Base-by-base conservation (phyloP, 2,888 invertebrate species). In the Plagodis pulveraria region DNA sequence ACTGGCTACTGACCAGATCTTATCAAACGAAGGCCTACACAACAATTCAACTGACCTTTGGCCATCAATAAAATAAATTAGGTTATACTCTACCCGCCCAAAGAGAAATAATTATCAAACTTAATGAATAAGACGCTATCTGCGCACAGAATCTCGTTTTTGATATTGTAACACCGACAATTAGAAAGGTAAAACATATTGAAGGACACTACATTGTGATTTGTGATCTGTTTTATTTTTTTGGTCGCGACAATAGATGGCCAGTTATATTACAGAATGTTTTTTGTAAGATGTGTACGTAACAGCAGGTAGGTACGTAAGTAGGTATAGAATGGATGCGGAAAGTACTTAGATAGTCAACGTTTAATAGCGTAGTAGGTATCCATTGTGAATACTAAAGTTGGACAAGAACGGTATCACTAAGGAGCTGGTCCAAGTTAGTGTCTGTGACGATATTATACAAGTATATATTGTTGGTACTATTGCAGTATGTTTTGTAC, bases 371-470 rank as follows among this genome's bases (percentile, higher is more conserved):
- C 76, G 78, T 77, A 82, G 56, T 58, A 50, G 52, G 44, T 50
- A 47, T 62, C 69, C 82, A 83, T 81, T 83, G 81, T 82, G 78
- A 79, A 81, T 80, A 83, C 82, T 76, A 78, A 76, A 78, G 78
- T 78, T 75, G 77, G 76, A 80, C 82, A 82, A 78, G 81, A 87
- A 87, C 86, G 83, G 84, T 87, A 84, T 86, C 86, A 84, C 73
- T 80, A 71, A 76, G 77, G 72, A 36, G 66, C 56, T 78, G 81
- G 80, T 56, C 50, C 71, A 82, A 83, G 65, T 56, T 6, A 40
- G 10, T 5, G 10, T 40, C 40, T 40, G 40, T 6, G 10, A 22
- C 22, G 22, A 5, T 36, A n/a, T 9, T 36, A 36, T 36, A 36
- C 36, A 36, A 36, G n/a, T n/a, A 22, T 22, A 22, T 22, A 22